Base-by-base conservation (phyloP, 1,140 invertebrate genomes). In the Camponotus floridanus region DNA sequence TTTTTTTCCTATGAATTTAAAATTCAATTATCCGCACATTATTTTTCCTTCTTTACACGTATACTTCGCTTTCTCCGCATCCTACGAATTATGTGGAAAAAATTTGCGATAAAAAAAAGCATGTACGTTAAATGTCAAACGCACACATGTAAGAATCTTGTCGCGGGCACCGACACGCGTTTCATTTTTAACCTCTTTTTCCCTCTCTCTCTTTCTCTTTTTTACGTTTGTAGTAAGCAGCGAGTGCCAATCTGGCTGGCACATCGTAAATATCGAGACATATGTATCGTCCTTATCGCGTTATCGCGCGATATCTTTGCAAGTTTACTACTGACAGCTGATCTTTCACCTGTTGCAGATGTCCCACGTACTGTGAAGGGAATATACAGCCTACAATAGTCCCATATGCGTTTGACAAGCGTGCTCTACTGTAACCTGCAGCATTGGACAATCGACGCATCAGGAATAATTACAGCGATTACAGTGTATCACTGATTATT, bases 331-430 rank as follows among this genome's bases (percentile, higher is more conserved):
- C 18, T 15, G 15, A 51, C 15, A 51, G 31, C 15, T 62, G 13
- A 3, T 6, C 13, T 9, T 62, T 83, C 55, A 70, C 39, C 39
- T 83, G 79, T 83, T 83, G 55, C 68, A 83, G 79, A 45, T 74
- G 39, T 48, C 11, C 4, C 31, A 59, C 26, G 39, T 9, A 31
- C 48, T 31, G 18, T 48, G 55, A 83, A 21, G 2, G 39, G 11
- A 11, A 59, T 31, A 71, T 13, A 57, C 18, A 3, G 4, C 36
- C 11, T 2, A 0, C 21, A 3, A 13, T 18, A 42, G 9, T 42
- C 13, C 21, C n/a, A 42, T 42, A 8, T 31, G 18, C 36, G 0
- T 59, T 26, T 33, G 51, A 71, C 36, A 73, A 74, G 59, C 26
- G 31, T 36, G 26, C 39, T 62, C 36, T 13, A 21, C 7, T 21